Evolutionary conservation across 2,797 vertebrate species (phyloP).

Genomic region (Molossus alvarezi): DNA sequence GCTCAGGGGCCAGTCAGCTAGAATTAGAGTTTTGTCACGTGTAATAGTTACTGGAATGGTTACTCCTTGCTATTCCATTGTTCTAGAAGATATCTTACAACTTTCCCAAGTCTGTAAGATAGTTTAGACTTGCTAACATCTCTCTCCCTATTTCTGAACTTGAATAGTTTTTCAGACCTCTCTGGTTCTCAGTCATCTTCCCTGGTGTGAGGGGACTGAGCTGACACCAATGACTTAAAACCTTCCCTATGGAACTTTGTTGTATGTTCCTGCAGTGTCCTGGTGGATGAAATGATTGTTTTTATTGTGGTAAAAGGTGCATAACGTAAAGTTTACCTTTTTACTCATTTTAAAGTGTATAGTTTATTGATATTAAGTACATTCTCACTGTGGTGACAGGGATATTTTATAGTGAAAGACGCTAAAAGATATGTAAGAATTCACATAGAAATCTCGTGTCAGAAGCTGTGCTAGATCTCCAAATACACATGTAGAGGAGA

Average conservation of each 20-base stretch:
- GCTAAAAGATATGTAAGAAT: not conserved
- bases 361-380: not conserved
- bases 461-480: not conserved
- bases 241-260: not conserved
- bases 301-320: not conserved
- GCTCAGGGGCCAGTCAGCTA: not conserved
- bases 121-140: conserved; percentile 27
- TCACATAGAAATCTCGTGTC: not conserved
- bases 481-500: not conserved
- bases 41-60: not conserved
- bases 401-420: not conserved
- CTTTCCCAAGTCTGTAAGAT: not conserved
- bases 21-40: not conserved
- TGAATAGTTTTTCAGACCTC: not conserved
- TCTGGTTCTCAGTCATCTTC: not conserved
- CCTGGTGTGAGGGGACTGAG: not conserved
- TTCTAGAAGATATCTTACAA: not conserved
- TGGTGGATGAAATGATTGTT: not conserved
- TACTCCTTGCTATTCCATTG: not conserved
- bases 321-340: not conserved
- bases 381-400: not conserved
- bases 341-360: not conserved
- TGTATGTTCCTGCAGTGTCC: not conserved
- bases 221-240: not conserved
- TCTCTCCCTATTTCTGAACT: not conserved